A percentile compares a stretch with the other conserved stretches of the same genome.
These are phyloP conservation scores for Plectrocnemia conspersa DNA, from an alignment of 1,140 invertebrate species.

Conservation along the genomic window DNA sequence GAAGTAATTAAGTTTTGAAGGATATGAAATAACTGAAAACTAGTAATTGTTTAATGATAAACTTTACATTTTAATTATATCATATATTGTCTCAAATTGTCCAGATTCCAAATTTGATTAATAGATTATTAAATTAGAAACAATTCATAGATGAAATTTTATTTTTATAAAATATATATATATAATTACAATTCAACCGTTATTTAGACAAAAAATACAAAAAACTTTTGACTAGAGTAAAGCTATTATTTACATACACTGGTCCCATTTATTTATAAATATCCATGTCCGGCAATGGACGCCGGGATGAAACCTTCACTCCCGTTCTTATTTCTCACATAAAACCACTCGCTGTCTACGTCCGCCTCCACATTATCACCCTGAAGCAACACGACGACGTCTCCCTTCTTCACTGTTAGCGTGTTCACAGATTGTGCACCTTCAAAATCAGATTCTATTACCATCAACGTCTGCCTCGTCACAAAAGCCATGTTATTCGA, in stretches of 20 bases:
- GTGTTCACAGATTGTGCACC: slow-evolving; percentile 52
- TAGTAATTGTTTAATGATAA: too few relatives aligned
- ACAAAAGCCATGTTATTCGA: slow-evolving; percentile 6
- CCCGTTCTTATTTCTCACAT: slow-evolving; percentile 63
- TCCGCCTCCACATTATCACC: slow-evolving; percentile 47
- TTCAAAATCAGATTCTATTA: slow-evolving; percentile 62
- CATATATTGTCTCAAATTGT: too few relatives aligned
- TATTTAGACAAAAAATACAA: too few relatives aligned
- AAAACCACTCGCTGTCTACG: slow-evolving; percentile 64
- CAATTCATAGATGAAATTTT: too few relatives aligned
- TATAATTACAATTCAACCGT: too few relatives aligned
- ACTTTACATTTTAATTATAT: too few relatives aligned
- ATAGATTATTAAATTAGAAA: too few relatives aligned
- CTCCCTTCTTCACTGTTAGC: slow-evolving; percentile 64
- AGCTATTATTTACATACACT: slow-evolving; percentile 46
- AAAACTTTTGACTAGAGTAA: slow-evolving; percentile 16
- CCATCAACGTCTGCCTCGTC: slow-evolving; percentile 59
- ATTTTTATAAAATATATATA: too few relatives aligned
- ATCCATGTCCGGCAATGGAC: slow-evolving; percentile 68
- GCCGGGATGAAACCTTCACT: slow-evolving; percentile 72
- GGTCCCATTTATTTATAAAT: slow-evolving; percentile 45
- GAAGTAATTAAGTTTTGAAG: too few relatives aligned
- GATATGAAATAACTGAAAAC: too few relatives aligned
- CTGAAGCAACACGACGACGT: slow-evolving; percentile 65
- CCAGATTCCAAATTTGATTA: too few relatives aligned